Evolutionary conservation across 1,140 invertebrate genomes (phyloP), one percentile per base, ranked within the genome.

Genomic region (Philotrypesis tridentata): DNA sequence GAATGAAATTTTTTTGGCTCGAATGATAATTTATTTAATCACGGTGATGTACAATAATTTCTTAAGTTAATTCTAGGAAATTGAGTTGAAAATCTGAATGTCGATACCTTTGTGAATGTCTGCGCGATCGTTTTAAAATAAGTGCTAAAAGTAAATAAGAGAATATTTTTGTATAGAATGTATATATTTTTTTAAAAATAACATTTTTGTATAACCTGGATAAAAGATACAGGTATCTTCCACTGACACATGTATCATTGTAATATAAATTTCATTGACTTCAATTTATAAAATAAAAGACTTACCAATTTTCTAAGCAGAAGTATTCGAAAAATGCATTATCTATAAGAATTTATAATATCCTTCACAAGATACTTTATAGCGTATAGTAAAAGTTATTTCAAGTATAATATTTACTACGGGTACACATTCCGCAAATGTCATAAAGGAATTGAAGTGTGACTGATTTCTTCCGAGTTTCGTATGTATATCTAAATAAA

Each of bases 171-270:
- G 23, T 74, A 60, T 31, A 72, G 6, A 37, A 17, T 63, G 31
- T 80, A 55, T 73, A 80, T 72, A 72, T 80, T 63, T 37, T 33
- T 79, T 60, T 37, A 17, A n/a, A 29, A 31, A 31, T 2, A 31
- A 9, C 29, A 33, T 37, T 70, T 70, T 37, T 71, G 4, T 31
- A 61, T 77, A 76, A 43, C 33, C 25, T 68, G 6, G 25, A 78
- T 48, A 55, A 78, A 77, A 43, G n/a, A 48, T 37, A 27, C 25
- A 29, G 12, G 11, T 40, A 37, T 77, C 33, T 77, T 67, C 33
- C 37, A 67, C 9, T 68, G 63, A 77, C 63, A 63, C 37, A 29
- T 27, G 2, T 21, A 67, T 77, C 63, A 77, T 68, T 77, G 17
- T 67, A 43, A 67, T 43, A 29, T 43, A 65, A 40, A 43, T 43